A percentile compares a stretch with the other conserved stretches of the same genome.
phyloP scores from a whole-genome alignment of 2,113 vertebrate genomes.

The Melierax canorus region DNA sequence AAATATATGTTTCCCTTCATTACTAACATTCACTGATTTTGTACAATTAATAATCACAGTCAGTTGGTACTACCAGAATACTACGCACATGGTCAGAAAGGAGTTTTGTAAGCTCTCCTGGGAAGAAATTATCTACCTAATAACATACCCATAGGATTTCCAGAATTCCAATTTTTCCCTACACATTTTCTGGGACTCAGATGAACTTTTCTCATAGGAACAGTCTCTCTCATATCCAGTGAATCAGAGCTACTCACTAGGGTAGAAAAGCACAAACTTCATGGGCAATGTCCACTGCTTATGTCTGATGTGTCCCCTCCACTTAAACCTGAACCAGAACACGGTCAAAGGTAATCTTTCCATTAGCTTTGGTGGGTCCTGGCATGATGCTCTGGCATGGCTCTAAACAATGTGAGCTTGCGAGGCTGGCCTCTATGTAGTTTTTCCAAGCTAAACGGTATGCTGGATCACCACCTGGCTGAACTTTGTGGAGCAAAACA shows the following conservation, averaged over 20 bases:
- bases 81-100: not conserved
- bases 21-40: not conserved
- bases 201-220: not conserved
- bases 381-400: not conserved
- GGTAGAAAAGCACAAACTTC: not conserved
- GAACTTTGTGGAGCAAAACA: not conserved
- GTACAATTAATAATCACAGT: not conserved
- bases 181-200: not conserved
- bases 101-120: not conserved
- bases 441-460: conserved; percentile 3
- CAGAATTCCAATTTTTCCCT: not conserved
- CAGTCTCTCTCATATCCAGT: not conserved
- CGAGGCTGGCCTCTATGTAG: not conserved
- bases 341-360: not conserved
- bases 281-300: not conserved
- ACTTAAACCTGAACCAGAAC: not conserved
- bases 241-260: not conserved
- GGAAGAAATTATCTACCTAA: not conserved
- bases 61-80: not conserved
- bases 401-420: not conserved
- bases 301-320: not conserved
- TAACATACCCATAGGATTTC: not conserved
- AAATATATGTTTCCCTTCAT: not conserved
- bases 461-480: not conserved
- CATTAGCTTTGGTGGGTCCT: not conserved